A percentile compares a stretch with the other conserved stretches of the same genome.
Evolutionary conservation across 2,113 vertebrate genomes (phyloP).

Genomic region (Vanacampus margaritifer): DNA sequence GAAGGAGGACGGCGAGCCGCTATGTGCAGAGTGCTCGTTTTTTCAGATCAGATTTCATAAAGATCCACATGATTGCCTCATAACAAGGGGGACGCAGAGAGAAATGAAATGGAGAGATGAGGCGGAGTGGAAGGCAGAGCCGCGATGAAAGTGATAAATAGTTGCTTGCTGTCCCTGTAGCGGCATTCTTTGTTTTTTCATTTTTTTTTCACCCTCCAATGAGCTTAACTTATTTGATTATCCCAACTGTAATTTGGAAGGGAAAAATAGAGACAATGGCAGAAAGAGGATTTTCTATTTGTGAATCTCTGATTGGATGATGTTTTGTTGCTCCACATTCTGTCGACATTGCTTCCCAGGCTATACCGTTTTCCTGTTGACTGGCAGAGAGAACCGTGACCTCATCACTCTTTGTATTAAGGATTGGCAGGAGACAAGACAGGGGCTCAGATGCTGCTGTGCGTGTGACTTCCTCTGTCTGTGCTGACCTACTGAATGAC

Average conservation of each 20-base stretch:
- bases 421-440: conserved; percentile 29
- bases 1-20: conserved; percentile 32
- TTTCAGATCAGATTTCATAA: conserved; percentile 67
- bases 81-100: conserved; percentile 56
- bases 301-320: conserved; percentile 37
- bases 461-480: conserved; percentile 30
- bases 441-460: conserved; percentile 40
- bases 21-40: conserved; percentile 40
- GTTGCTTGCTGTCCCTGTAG: conserved; percentile 34
- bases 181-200: conserved; percentile 47
- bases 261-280: conserved; percentile 22
- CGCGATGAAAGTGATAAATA: conserved; percentile 60
- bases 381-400: conserved; percentile 39
- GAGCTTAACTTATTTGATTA: conserved; percentile 26
- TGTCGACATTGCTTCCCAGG: conserved; percentile 17
- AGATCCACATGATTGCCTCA: conserved; percentile 71
- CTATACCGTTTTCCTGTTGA: conserved; percentile 37
- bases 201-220: conserved; percentile 22
- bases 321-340: conserved; percentile 19
- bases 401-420: conserved; percentile 33
- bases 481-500: conserved; percentile 31
- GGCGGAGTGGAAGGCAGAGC: conserved; percentile 37
- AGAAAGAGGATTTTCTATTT: conserved; percentile 19
- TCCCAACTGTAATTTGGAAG: conserved; percentile 33
- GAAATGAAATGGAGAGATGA: conserved; percentile 53